Base-by-base conservation (phyloP, 1,140 invertebrate species). In the Drosophila sturtevanti region DNA sequence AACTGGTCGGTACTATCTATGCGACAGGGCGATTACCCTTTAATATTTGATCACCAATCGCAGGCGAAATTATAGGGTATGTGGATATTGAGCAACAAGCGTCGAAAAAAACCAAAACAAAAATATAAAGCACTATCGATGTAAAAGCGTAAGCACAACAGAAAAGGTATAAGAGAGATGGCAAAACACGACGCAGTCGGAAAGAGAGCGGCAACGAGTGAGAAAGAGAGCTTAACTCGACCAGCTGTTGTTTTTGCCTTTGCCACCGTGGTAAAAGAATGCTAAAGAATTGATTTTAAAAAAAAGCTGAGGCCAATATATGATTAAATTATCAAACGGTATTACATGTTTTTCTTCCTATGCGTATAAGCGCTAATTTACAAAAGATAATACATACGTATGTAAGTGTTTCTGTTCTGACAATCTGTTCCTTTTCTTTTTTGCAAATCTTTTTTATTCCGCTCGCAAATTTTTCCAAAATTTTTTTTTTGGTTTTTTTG, bases 21-120 rank as follows among this genome's bases (percentile, higher is more conserved):
- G 12, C 52, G 52, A 55, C 52, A 9, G 0, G 4, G 31, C 7
- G 9, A 34, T 31, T 55, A 55, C 27, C 22, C 24, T 55, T 27
- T 55, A 14, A 9, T 16, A 5, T 10, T 31, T 0, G 2, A 44
- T 18, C 14, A 9, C 14, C 14, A 44, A 4, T 44, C 9, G 41
- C 7, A 9, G n/a, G 38, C 5, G 5, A 16, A 55, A 31, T 55
- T 31, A 56, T 5, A 55, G 56, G 58, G 69, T 24, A 69, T 62
- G 6, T 1, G 41, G 16, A n/a, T 11, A 48, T 16, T 10, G 34
- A 56, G 61, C 61, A 72, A 66, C 10, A 35, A 75, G 58, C 38
- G 41, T 60, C 18, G 10, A 61, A 38, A 61, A 72, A 77, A 86
- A 79, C 58, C 82, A 87, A 89, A 87, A 89, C 80, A 85, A 85